Percentiles rank a stretch among this genome's conserved stretches.
Evolutionary conservation across 1,140 invertebrate species (phyloP).

Genomic region (Trachymyrmex septentrionalis): DNA sequence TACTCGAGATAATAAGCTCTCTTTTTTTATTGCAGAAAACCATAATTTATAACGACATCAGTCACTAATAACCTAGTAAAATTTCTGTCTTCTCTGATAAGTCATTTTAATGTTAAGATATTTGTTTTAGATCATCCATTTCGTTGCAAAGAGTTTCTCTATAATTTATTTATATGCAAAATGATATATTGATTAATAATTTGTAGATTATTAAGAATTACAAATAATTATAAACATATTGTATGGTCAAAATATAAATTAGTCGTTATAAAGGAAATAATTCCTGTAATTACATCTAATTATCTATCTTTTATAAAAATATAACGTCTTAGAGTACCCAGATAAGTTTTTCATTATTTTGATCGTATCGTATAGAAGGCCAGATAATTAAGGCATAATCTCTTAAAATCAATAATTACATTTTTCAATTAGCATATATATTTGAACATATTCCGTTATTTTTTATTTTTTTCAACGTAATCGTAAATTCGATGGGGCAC

Average conservation of each 20-base stretch:
- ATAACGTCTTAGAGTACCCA: constrained; percentile 39
- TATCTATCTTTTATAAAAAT: constrained; percentile 57
- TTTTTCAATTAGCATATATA: neutral
- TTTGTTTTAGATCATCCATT: neutral
- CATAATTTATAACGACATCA: neutral
- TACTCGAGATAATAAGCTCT: neutral
- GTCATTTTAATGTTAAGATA: neutral
- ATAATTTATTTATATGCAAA: constrained; percentile 11
- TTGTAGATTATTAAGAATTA: neutral
- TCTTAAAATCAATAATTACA: constrained; percentile 26
- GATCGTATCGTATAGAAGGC: constrained; percentile 18
- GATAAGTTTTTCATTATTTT: constrained; percentile 7
- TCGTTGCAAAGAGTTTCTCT: constrained; percentile 12
- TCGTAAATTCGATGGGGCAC: constrained; percentile 17
- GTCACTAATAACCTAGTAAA: neutral
- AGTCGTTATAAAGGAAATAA: constrained; percentile 9
- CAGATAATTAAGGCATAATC: constrained; percentile 30
- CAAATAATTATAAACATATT: constrained; percentile 18
- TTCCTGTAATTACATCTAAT: constrained; percentile 27
- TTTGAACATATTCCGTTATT: neutral
- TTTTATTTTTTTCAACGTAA: neutral
- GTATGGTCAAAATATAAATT: constrained; percentile 37
- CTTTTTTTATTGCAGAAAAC: neutral
- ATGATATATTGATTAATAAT: constrained; percentile 30
- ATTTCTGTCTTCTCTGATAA: neutral